These are phyloP conservation scores for Axea sp. DNA, from an alignment of 2,888 invertebrate genomes.

Conservation along the genomic window DNA sequence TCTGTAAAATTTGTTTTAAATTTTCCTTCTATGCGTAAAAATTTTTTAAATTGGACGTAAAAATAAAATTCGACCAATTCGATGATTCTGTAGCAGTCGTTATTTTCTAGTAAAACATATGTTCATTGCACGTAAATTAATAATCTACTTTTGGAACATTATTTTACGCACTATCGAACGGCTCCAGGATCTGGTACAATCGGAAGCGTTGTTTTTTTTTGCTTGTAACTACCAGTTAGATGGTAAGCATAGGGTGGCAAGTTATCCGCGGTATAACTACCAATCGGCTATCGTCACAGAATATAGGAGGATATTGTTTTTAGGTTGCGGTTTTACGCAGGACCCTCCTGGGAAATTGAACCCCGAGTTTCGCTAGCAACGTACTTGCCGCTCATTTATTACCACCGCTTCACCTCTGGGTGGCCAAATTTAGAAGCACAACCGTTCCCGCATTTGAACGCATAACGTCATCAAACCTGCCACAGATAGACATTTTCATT, in stretches of 20 bases:
- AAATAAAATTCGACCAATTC: too few relatives aligned
- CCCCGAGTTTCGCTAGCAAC: constrained; percentile 71
- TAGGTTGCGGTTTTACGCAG: constrained; percentile 75
- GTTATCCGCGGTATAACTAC: constrained; percentile 66
- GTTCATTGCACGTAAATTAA: too few relatives aligned
- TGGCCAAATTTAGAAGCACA: constrained; percentile 73
- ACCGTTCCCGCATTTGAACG: constrained; percentile 41
- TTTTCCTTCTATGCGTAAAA: too few relatives aligned
- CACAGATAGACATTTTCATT: constrained; percentile 63
- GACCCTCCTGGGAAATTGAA: constrained; percentile 76
- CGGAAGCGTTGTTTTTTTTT: too few relatives aligned
- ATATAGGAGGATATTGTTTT: constrained; percentile 74
- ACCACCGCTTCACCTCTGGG: constrained; percentile 76
- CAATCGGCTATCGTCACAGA: constrained; percentile 71
- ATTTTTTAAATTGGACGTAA: too few relatives aligned
- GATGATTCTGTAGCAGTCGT: too few relatives aligned
- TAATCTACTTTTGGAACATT: too few relatives aligned
- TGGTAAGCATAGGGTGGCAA: constrained; percentile 63
- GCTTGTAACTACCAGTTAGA: constrained; percentile 49
- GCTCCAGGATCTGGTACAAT: too few relatives aligned
- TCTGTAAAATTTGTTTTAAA: too few relatives aligned
- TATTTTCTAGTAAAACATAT: too few relatives aligned
- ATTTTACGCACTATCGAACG: too few relatives aligned
- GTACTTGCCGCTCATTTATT: constrained; percentile 76
- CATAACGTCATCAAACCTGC: constrained; percentile 68